Evolutionary conservation across 2,888 invertebrate genomes (phyloP).

Genomic region (Hyalella azteca): DNA sequence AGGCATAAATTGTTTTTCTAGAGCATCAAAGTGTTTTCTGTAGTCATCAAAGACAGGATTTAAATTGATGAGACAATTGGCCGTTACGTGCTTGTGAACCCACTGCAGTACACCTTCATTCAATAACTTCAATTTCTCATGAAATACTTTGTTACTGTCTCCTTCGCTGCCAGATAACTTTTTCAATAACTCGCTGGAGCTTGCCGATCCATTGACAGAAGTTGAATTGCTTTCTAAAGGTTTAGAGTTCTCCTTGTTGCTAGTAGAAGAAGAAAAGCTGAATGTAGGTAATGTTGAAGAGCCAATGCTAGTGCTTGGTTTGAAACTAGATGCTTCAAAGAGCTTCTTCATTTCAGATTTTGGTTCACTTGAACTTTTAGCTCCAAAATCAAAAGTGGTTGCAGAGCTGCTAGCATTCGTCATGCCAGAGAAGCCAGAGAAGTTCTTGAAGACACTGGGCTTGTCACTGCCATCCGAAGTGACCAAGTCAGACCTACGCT

Average conservation of each 20-base stretch:
- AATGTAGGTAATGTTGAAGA: slow-evolving; percentile 23
- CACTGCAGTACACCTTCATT: slow-evolving; percentile 83
- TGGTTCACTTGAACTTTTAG: background rate
- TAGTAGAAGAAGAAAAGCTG: background rate
- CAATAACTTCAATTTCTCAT: slow-evolving; percentile 70
- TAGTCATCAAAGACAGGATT: slow-evolving; percentile 85
- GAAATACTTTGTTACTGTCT: slow-evolving; percentile 39
- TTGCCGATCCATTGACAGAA: background rate
- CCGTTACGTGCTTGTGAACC: slow-evolving; percentile 83
- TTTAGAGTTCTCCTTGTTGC: slow-evolving; percentile 19
- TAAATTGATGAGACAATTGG: slow-evolving; percentile 82
- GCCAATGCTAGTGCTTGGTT: background rate
- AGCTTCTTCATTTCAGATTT: background rate
- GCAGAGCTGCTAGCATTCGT: slow-evolving; percentile 6
- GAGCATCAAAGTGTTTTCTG: slow-evolving; percentile 51
- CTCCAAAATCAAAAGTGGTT: slow-evolving; percentile 31
- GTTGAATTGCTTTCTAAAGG: background rate
- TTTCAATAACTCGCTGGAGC: background rate
- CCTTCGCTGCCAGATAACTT: background rate
- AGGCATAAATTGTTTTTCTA: slow-evolving; percentile 44
- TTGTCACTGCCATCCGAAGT: slow-evolving; percentile 23
- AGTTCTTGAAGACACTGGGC: slow-evolving; percentile 38
- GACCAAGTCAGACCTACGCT: slow-evolving; percentile 67
- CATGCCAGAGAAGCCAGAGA: slow-evolving; percentile 43
- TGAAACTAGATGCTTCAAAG: slow-evolving; percentile 10